Evolutionary conservation across 2,113 vertebrate species (phyloP).

Genomic region (Nematolebias whitei): DNA sequence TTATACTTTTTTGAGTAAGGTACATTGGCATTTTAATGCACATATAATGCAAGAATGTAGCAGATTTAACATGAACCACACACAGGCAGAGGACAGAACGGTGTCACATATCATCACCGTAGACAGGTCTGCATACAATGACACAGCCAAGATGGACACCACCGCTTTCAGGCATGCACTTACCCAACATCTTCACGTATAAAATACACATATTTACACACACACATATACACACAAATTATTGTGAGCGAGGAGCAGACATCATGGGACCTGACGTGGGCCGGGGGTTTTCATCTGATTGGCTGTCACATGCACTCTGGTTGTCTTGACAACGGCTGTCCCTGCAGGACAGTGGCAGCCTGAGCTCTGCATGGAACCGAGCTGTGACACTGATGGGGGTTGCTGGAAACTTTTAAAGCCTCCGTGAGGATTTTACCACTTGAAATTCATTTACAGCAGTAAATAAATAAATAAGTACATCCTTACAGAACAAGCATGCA

Average conservation of each 20-base stretch:
- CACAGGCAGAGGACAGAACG: slow-evolving; percentile 22
- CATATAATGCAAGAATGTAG: slow-evolving; percentile 1
- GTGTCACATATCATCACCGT: slow-evolving; percentile 61
- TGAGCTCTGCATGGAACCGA: slow-evolving; percentile 30
- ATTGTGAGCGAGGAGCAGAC: slow-evolving; percentile 41
- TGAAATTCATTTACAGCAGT: slow-evolving; percentile 16
- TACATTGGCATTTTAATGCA: not conserved
- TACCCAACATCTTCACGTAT: slow-evolving; percentile 14
- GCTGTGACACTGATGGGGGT: slow-evolving; percentile 51
- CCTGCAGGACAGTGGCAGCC: slow-evolving; percentile 58
- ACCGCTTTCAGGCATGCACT: slow-evolving; percentile 45
- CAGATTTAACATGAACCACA: slow-evolving; percentile 26
- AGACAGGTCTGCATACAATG: slow-evolving; percentile 55
- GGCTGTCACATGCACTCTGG: slow-evolving; percentile 63
- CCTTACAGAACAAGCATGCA: no score
- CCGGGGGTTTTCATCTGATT: slow-evolving; percentile 59
- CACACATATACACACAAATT: slow-evolving; percentile 28
- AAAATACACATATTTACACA: slow-evolving; percentile 17
- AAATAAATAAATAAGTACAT: no score
- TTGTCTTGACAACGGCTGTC: slow-evolving; percentile 63
- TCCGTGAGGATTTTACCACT: slow-evolving; percentile 19
- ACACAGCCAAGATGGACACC: slow-evolving; percentile 66
- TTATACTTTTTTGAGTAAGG: not conserved
- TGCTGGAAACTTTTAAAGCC: slow-evolving; percentile 41
- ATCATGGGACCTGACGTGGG: slow-evolving; percentile 68